Evolutionary conservation across 2,797 vertebrate species (phyloP).

Genomic region (Myotis pilosus): DNA sequence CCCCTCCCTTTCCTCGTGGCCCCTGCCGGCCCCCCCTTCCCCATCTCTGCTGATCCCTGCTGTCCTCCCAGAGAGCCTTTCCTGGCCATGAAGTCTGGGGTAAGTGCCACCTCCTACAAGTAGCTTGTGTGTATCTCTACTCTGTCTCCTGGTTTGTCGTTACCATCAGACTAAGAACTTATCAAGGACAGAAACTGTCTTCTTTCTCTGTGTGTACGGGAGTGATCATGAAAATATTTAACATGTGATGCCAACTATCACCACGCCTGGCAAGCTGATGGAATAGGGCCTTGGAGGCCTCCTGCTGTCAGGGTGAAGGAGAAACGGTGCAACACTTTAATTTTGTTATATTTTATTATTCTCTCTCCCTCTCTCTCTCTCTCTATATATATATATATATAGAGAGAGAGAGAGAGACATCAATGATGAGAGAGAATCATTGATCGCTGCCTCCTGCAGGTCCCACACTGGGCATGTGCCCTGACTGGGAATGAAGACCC

Average conservation of each 20-base stretch:
- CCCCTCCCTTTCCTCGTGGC: neutral
- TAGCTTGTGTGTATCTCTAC: neutral
- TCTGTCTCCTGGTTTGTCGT: neutral
- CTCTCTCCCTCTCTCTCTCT: too few species aligned
- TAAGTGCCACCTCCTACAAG: neutral
- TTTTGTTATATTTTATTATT: too few species aligned
- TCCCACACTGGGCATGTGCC: too few species aligned
- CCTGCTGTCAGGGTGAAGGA: neutral
- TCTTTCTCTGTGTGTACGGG: neutral
- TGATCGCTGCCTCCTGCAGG: too few species aligned
- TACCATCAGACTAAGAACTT: neutral
- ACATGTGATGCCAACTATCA: neutral
- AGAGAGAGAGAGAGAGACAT: too few species aligned
- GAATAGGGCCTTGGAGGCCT: neutral
- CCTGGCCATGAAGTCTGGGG: neutral
- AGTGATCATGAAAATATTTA: neutral
- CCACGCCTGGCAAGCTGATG: neutral
- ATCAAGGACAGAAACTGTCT: neutral
- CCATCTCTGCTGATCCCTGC: neutral
- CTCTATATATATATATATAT: too few species aligned
- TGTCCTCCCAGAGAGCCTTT: neutral
- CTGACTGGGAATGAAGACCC: too few species aligned
- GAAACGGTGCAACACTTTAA: neutral
- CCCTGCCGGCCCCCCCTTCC: fast-evolving
- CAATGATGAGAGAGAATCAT: too few species aligned